Evolutionary conservation across 2,888 invertebrate species (phyloP).

Genomic region (Teleogryllus oceanicus): DNA sequence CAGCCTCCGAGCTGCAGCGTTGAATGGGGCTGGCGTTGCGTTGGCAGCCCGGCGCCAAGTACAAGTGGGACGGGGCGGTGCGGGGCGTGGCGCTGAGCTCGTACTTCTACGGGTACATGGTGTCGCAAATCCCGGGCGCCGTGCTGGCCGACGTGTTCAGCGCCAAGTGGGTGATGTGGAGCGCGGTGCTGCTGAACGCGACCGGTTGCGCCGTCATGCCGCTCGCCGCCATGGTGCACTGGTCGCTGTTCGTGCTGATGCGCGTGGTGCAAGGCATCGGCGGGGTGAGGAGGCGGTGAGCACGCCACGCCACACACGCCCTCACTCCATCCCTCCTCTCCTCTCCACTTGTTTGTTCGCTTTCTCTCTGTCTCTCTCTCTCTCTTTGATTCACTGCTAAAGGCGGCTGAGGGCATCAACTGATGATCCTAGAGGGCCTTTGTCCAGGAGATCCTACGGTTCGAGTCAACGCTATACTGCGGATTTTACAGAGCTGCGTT

Average conservation of each 20-base stretch:
- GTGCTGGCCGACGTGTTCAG: conserved; percentile 77
- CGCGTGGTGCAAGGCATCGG: conserved; percentile 72
- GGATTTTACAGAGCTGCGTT: too few species aligned
- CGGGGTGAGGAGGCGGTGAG: conserved; percentile 52
- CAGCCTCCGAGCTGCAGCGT: too few species aligned
- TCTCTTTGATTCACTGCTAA: too few species aligned
- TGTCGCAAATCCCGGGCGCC: conserved; percentile 86
- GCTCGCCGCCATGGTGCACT: conserved; percentile 63
- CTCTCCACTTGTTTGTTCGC: too few species aligned
- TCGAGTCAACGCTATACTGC: too few species aligned
- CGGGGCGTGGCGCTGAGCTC: conserved; percentile 76
- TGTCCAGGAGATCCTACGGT: too few species aligned
- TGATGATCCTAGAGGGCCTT: too few species aligned
- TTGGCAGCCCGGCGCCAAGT: conserved; percentile 42
- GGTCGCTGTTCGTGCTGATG: conserved; percentile 62
- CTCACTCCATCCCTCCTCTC: too few species aligned
- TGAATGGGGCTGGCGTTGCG: too few species aligned
- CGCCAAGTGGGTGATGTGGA: conserved; percentile 85
- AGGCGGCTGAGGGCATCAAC: too few species aligned
- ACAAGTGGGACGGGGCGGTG: conserved; percentile 66
- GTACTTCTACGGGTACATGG: conserved; percentile 83
- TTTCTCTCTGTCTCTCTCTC: too few species aligned
- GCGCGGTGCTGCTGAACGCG: conserved; percentile 72
- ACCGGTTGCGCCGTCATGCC: conserved; percentile 69
- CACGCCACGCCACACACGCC: too few species aligned